Conservation (phyloP, 2,797 vertebrate genomes). For the Microctenopoma lineatum region DNA sequence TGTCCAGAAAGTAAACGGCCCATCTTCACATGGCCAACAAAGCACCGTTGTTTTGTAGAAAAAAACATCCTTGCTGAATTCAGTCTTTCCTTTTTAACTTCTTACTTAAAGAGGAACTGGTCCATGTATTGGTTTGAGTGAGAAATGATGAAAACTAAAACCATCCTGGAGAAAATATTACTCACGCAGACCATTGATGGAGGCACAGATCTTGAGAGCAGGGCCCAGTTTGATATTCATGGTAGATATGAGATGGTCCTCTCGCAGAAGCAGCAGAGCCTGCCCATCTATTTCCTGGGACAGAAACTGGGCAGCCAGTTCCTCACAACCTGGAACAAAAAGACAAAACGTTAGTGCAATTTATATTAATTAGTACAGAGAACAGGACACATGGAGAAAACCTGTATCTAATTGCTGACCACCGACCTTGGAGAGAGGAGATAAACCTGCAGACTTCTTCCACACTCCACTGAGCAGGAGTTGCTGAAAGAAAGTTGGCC, state of each 20-base stretch:
- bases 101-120: conserved; percentile 14
- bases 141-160: conserved; percentile 23
- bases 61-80: conserved; percentile 22
- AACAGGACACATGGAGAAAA: background rate
- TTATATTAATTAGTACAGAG: background rate
- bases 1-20: conserved; percentile 60
- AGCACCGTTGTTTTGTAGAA: conserved; percentile 24
- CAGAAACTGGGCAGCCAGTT: conserved; percentile 95
- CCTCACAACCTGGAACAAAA: conserved; percentile 89
- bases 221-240: conserved; percentile 99
- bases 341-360: background rate
- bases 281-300: conserved; percentile 99
- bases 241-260: conserved; percentile 99
- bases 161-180: conserved; percentile 67
- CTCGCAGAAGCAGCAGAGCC: conserved; percentile 94
- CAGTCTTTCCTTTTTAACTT: conserved; percentile 20
- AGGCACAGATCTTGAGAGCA: conserved; percentile 98
- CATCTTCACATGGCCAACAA: conserved; percentile 30
- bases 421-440: conserved; percentile 94
- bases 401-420: background rate
- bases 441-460: conserved; percentile 97
- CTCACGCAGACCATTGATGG: conserved; percentile 96
- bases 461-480: conserved; percentile 94
- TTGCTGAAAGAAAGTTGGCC: conserved; percentile 90
- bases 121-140: conserved; percentile 32